phyloP scores from a whole-genome alignment of 2,113 vertebrate species.

The Chamaetylas fuelleborni region DNA sequence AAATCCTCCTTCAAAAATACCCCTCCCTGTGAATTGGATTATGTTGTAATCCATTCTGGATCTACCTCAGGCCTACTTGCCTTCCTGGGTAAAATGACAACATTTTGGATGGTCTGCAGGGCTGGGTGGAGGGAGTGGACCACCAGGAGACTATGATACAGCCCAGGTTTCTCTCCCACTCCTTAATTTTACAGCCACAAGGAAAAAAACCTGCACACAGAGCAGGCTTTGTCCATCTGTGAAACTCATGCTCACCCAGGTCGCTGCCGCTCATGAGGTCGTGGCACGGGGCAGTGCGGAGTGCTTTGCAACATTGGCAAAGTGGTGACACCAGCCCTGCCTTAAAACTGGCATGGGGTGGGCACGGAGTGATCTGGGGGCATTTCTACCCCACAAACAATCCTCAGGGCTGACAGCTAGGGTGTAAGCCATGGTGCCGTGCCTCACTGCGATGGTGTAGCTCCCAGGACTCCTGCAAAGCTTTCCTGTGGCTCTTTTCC shows the following conservation, averaged over 20 bases:
- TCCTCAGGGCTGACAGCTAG: neutral
- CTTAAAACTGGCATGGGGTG: fast-evolving
- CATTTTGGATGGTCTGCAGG: conserved; percentile 19
- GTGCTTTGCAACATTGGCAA: neutral
- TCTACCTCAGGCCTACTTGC: conserved; percentile 19
- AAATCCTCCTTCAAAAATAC: conserved; percentile 12
- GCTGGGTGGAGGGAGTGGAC: neutral
- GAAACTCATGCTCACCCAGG: conserved; percentile 2
- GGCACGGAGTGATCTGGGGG: neutral
- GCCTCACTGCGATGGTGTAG: fast-evolving
- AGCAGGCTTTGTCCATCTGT: conserved; percentile 61
- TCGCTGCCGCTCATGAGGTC: neutral
- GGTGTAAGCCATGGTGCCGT: neutral
- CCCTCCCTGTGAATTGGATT: conserved; percentile 48
- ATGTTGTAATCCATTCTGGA: conserved; percentile 46
- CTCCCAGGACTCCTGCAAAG: neutral
- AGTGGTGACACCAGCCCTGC: fast-evolving
- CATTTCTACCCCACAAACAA: neutral
- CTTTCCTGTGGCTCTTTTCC: neutral
- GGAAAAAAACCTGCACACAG: conserved; percentile 54
- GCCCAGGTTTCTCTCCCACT: conserved; percentile 29
- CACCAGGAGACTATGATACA: conserved; percentile 47
- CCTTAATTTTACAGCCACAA: conserved; percentile 57
- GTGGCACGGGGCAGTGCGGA: fast-evolving
- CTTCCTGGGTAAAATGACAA: conserved; percentile 51